Conservation (phyloP, 2,797 vertebrate genomes). For the Petrocephalus schoutedeni region DNA sequence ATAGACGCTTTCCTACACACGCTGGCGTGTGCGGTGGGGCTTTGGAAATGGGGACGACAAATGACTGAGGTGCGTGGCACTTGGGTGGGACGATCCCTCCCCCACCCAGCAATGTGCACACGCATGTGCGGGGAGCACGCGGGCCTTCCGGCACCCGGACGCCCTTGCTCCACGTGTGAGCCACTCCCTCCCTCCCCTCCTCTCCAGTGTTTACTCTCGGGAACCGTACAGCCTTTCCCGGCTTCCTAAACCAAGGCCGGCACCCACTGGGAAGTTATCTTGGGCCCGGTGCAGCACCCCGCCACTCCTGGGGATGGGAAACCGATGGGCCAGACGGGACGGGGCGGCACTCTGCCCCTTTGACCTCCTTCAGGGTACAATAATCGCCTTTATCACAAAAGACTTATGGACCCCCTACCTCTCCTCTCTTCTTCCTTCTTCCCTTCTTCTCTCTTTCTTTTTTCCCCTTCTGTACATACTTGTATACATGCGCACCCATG, state of each 20-base stretch:
- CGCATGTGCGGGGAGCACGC: not conserved
- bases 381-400: slow-evolving; percentile 47
- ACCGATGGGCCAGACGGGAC: slow-evolving; percentile 40
- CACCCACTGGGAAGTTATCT: slow-evolving; percentile 59
- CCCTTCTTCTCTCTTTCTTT: slow-evolving; percentile 27
- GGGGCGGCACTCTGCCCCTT: slow-evolving; percentile 40
- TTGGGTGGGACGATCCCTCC: not conserved
- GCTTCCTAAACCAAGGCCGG: slow-evolving; percentile 57
- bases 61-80: not conserved
- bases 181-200: slow-evolving; percentile 30
- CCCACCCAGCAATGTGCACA: not conserved
- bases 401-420: slow-evolving; percentile 57
- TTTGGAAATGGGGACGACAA: not conserved
- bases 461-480: slow-evolving; percentile 36
- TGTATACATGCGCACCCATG: slow-evolving; percentile 50
- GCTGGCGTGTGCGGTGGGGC: not conserved
- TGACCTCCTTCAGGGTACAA: slow-evolving; percentile 46
- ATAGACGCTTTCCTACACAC: not conserved
- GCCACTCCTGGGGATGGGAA: slow-evolving; percentile 49
- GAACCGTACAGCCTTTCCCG: slow-evolving; percentile 41
- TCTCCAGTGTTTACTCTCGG: slow-evolving; percentile 28
- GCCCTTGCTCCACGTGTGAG: slow-evolving; percentile 23
- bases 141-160: slow-evolving; percentile 5
- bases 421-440: slow-evolving; percentile 31
- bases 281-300: slow-evolving; percentile 42